Evolutionary conservation across 2,797 vertebrate species (phyloP), one percentile per base, ranked within the genome.

Genomic region (Siniperca obscura): DNA sequence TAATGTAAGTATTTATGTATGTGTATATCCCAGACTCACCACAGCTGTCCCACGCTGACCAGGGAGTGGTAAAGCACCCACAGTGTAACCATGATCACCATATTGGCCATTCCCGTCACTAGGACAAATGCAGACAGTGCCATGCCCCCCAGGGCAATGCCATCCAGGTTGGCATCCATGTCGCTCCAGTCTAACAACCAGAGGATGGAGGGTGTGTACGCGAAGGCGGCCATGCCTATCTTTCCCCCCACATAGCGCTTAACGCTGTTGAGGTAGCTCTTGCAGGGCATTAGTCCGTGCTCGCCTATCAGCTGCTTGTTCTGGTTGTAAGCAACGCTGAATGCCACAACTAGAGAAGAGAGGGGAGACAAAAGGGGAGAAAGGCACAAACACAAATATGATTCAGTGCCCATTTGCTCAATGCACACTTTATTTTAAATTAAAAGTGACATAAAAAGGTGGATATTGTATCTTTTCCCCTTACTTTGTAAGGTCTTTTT

Each of bases 301-400:
- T 97, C 95, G 0, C 98, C 98, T 0, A 99, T 97, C 80, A 99
- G 96, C 91, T 97, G 97, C 87, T 97, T 98, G 94, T 99, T 99
- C 93, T 99, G 98, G 61, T 96, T 95, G 38, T 95, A 96, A 0
- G 97, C 98, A 42, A 99, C 96, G 53, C 94, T 86, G 92, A 99
- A 99, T 0, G 98, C 98, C 82, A 99, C 96, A 1, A 94, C 98
- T 97, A 30, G 10, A 71, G 25, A 60, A 25, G 74, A 21, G n/a
- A 30, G 3, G 78, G 11, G 7, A 76, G 40, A 78, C 2, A 64
- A 56, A 5, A 42, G 8, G 10, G 16, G 22, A 50, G 21, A 2
- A 40, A 46, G 9, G 9, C n/a, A 76, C 0, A n/a, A 5, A 44
- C 30, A 38, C 30, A 50, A 44, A 44, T 1, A 7, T 21, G 5